Base-by-base conservation (phyloP, 2,888 invertebrate genomes). In the Apodemia zela region DNA sequence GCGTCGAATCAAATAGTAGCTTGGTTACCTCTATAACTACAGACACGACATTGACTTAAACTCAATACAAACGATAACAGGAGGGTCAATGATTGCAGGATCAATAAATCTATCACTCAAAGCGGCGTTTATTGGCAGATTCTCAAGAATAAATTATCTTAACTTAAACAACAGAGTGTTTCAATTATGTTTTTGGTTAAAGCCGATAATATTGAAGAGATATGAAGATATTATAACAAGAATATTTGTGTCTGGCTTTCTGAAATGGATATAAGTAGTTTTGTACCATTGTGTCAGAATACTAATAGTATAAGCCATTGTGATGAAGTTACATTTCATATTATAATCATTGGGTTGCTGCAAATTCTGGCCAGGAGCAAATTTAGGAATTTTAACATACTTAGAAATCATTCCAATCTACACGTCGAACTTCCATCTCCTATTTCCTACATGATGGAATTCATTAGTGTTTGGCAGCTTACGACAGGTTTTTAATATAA, bases 41-140 rank as follows among this genome's bases (percentile, higher is more conserved):
- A 42, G 42, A n/a, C 15, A 15, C 4, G 3, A 42, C 5, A 42
- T 15, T 42, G 13, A 42, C 10, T 42, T 42, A 42, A 42, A 42
- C 42, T 42, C 42, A 42, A 42, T n/a, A 42, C 42, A 42, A 15
- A 42, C 6, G 42, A 42, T 15, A 42, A 42, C 42, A 5, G 15
- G 42, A 42, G 42, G 42, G 42, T 42, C 42, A 42, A 42, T 42
- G 42, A 42, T 42, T 42, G 42, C 42, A 42, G 42, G 42, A 42
- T 42, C 42, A 42, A 42, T 42, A 42, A 42, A 42, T 42, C 15
- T 42, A 42, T 42, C 42, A 42, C 13, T 5, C 15, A 42, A n/a
- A 42, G 15, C 42, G 42, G 5, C 42, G 42, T 4, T 42, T 42
- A 42, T 42, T 42, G 42, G 42, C 42, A 42, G 42, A 42, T 42